Evolutionary conservation across 2,113 vertebrate species (phyloP).

Genomic region (Cepphus grylle): DNA sequence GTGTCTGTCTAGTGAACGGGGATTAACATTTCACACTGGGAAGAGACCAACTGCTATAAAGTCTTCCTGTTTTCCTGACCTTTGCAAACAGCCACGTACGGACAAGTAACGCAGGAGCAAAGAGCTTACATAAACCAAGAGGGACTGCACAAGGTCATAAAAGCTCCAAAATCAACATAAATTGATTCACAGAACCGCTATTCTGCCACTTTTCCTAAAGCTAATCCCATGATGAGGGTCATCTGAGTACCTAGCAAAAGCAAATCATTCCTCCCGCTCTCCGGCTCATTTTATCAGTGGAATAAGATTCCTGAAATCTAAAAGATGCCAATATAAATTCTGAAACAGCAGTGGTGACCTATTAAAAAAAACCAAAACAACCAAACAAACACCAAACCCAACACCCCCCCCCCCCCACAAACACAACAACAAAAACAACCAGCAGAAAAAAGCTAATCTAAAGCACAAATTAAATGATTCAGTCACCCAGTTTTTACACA

Average conservation of each 20-base stretch:
- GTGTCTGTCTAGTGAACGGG: accelerated
- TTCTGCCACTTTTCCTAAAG: background rate
- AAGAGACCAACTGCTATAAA: accelerated
- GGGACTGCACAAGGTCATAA: background rate
- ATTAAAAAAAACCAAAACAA: too few species aligned
- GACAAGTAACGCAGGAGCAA: background rate
- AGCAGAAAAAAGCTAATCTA: background rate
- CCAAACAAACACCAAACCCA: background rate
- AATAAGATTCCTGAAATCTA: background rate
- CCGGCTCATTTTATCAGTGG: accelerated
- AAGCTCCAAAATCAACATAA: background rate
- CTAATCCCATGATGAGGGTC: background rate
- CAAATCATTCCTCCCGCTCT: background rate
- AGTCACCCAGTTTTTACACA: background rate
- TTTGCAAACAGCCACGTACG: accelerated
- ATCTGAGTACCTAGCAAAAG: background rate
- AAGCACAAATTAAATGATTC: background rate
- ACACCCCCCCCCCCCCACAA: background rate
- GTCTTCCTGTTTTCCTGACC: background rate
- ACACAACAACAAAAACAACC: background rate
- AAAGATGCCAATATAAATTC: background rate
- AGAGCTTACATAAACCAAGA: accelerated
- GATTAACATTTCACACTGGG: background rate
- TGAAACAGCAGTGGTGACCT: background rate
- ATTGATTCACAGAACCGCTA: background rate